A percentile compares a stretch with the other conserved stretches of the same genome.
Conservation (phyloP, 1,140 invertebrate species). For the Riptortus pedestris region DNA sequence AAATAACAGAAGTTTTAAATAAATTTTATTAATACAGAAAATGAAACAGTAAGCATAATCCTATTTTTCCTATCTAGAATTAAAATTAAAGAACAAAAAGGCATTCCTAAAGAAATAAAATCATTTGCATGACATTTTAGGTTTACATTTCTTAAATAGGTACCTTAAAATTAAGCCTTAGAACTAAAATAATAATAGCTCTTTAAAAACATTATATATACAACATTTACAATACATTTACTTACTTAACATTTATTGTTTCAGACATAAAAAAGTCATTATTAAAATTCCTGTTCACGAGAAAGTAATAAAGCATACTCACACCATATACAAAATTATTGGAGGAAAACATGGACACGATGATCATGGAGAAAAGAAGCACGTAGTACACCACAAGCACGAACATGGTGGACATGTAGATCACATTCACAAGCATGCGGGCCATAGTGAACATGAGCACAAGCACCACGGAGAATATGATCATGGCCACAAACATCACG, state of each 20-base stretch:
- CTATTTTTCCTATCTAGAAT: too few species aligned
- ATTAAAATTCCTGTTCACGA: constrained; percentile 50
- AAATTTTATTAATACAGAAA: too few species aligned
- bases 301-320: constrained; percentile 52
- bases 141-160: too few species aligned
- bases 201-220: too few species aligned
- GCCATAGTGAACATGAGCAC: constrained; percentile 35
- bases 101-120: too few species aligned
- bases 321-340: constrained; percentile 51
- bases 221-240: neutral
- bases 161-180: too few species aligned
- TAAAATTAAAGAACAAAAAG: too few species aligned
- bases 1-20: too few species aligned
- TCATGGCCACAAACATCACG: constrained; percentile 32
- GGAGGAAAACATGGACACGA: neutral
- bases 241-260: constrained; percentile 10
- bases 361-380: neutral
- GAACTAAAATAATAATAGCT: too few species aligned
- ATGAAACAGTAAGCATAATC: too few species aligned
- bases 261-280: constrained; percentile 40
- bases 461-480: constrained; percentile 28
- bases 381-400: constrained; percentile 3
- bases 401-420: constrained; percentile 17
- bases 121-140: too few species aligned
- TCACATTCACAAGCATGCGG: constrained; percentile 10